phyloP scores from a whole-genome alignment of 2,797 vertebrate species.

The Sitta carolinensis region DNA sequence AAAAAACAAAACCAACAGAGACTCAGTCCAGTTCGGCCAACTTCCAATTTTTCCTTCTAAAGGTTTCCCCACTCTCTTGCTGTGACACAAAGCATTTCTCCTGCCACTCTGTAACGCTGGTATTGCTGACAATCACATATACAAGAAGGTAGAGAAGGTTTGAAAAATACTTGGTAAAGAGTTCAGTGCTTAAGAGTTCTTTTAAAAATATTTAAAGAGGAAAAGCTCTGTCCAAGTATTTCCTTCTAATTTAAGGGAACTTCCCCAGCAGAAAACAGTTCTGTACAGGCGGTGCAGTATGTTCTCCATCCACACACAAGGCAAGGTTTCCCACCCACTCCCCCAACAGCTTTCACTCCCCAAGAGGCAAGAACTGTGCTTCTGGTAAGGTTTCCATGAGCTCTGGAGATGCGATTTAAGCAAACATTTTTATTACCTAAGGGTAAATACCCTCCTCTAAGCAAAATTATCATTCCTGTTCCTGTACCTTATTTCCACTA shows the following conservation, averaged over 20 bases:
- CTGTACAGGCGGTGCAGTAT: neutral
- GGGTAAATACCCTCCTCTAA: neutral
- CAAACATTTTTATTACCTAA: neutral
- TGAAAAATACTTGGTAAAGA: neutral
- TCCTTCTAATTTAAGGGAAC: neutral
- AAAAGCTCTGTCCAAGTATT: neutral
- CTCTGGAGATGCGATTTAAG: neutral
- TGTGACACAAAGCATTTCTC: neutral
- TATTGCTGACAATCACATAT: rapidly evolving
- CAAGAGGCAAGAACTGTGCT: neutral
- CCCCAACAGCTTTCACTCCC: neutral
- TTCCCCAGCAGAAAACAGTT: neutral
- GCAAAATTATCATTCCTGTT: neutral
- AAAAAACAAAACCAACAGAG: neutral
- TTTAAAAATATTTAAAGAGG: neutral
- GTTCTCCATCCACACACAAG: neutral
- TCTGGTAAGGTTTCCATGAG: neutral
- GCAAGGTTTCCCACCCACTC: neutral
- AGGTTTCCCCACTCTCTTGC: rapidly evolving
- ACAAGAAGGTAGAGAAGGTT: neutral
- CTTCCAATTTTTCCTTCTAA: neutral
- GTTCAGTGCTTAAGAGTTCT: neutral
- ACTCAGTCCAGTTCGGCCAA: too few species aligned
- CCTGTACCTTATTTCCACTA: rapidly evolving
- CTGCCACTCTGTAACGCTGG: rapidly evolving